Base-by-base conservation (phyloP, 2,797 vertebrate species). In the Pangasius macronema region DNA sequence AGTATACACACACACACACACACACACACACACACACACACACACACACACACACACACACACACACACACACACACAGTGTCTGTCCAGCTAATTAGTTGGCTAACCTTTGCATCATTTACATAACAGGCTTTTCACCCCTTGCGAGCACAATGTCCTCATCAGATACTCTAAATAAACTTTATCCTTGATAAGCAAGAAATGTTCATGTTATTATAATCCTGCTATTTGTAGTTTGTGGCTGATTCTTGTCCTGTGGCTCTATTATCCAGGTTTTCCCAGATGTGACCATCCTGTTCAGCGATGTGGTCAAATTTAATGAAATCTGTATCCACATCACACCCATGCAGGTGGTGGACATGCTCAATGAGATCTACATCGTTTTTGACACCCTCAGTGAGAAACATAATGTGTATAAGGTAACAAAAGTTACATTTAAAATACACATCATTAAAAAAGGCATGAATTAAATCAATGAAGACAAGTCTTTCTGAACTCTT, bases 291-390 rank as follows among this genome's bases (percentile, higher is more conserved):
- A 95, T 96, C 90, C 92, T 96, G 85, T 96, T 95, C 92, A 96
- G 95, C 42, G 95, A 95, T 22, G 94, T 95, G 90, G 95, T 96
- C 46, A 96, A 93, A 89, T 96, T 96, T 33, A 96, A 96, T 11
- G 94, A 96, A 93, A 96, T 96, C 93, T 96, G 95, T 92, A 96
- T 96, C 92, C 95, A 96, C 94, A 96, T 95, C 91, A 96, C 94
- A 3, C 95, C 94, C 61, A 95, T 96, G 95, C 96, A 96, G 93
- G 95, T 95, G 93, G 95, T 96, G 91, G 96, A 96, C 93, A 96
- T 96, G 95, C 93, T 96, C 75, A 96, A 96, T 14, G 95, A 96
- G 91, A 96, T 96, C 92, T 95, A 96, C 91, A 96, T 96, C 0
- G 94, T 95, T 87, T 96, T 96, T 16, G 95, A 96, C 90, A 96